Conservation (phyloP, 2,797 vertebrate genomes). For the Lateolabrax maculatus region DNA sequence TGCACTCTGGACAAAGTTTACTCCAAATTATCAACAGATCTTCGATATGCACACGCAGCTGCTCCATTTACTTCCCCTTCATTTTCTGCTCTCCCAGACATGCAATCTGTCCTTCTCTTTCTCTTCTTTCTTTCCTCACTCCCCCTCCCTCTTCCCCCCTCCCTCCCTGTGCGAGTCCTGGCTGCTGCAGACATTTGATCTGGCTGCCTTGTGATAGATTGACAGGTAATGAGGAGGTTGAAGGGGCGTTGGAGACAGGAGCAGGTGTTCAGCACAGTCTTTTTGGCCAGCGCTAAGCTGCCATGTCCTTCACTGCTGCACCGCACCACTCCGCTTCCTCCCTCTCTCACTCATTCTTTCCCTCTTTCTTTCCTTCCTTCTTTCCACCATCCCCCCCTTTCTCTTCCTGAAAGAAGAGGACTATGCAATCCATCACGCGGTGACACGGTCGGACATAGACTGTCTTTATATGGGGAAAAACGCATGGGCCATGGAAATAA, state of each 20-base stretch:
- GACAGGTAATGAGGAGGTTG: conserved; percentile 86
- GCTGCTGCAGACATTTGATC: conserved; percentile 83
- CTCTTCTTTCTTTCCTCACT: conserved; percentile 47
- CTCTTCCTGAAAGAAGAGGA: conserved; percentile 74
- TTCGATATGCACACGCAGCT: conserved; percentile 68
- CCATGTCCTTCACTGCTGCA: conserved; percentile 84
- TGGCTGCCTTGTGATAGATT: conserved; percentile 85
- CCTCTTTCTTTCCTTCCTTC: conserved; percentile 61
- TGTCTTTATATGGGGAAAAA: conserved; percentile 83
- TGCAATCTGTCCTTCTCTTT: conserved; percentile 75
- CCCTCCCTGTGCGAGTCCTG: conserved; percentile 73
- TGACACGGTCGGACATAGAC: conserved; percentile 81
- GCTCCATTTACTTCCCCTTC: conserved; percentile 73
- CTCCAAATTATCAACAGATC: conserved; percentile 67
- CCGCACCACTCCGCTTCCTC: conserved; percentile 69
- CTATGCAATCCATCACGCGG: conserved; percentile 78
- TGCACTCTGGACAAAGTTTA: conserved; percentile 67
- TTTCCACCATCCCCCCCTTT: conserved; percentile 55
- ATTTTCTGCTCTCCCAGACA: conserved; percentile 72
- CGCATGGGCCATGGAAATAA: conserved; percentile 78
- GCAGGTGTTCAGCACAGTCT: conserved; percentile 86
- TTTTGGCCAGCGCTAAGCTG: conserved; percentile 84
- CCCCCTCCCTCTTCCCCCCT: conserved; percentile 30
- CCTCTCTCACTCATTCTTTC: conserved; percentile 63
- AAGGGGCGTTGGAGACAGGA: conserved; percentile 83